A percentile compares a stretch with the other conserved stretches of the same genome.
These are phyloP conservation scores for Omphaloscelis lunosa DNA, from an alignment of 2,888 invertebrate species.

Conservation along the genomic window DNA sequence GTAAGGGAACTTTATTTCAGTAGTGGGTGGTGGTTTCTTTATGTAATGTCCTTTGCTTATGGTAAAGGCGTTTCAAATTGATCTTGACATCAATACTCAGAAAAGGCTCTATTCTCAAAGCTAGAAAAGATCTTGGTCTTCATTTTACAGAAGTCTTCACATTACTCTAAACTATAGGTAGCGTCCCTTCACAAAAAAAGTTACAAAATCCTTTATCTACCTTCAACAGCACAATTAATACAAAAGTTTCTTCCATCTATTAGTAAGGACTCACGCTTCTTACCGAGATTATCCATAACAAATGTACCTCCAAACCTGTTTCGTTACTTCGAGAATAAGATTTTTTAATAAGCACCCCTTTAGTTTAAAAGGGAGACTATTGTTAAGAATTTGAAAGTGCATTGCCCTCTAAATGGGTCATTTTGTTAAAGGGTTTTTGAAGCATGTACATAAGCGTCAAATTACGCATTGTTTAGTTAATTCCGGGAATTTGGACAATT, in stretches of 20 bases:
- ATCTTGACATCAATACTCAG: background rate
- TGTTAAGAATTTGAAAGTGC: slow-evolving; percentile 74
- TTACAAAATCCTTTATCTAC: slow-evolving; percentile 18
- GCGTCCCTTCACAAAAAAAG: background rate
- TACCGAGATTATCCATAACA: slow-evolving; percentile 57
- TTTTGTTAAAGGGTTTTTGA: slow-evolving; percentile 64
- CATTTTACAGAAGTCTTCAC: background rate
- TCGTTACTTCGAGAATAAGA: slow-evolving; percentile 56
- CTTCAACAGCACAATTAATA: slow-evolving; percentile 34
- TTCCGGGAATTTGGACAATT: background rate
- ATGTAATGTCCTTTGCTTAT: background rate
- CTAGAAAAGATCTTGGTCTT: background rate
- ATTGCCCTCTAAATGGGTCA: slow-evolving; percentile 76
- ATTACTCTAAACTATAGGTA: background rate
- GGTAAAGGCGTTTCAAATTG: background rate
- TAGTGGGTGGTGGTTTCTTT: background rate
- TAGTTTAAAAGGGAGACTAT: slow-evolving; percentile 69
- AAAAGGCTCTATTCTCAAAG: background rate
- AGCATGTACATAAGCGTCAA: slow-evolving; percentile 16
- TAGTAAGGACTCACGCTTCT: slow-evolving; percentile 43
- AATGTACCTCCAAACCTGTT: slow-evolving; percentile 70
- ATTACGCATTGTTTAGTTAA: slow-evolving; percentile 31
- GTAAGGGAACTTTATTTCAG: background rate
- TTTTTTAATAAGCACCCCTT: slow-evolving; percentile 67
- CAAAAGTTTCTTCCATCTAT: slow-evolving; percentile 35